phyloP scores from a whole-genome alignment of 1,140 invertebrate genomes.

The Nebria ingens region DNA sequence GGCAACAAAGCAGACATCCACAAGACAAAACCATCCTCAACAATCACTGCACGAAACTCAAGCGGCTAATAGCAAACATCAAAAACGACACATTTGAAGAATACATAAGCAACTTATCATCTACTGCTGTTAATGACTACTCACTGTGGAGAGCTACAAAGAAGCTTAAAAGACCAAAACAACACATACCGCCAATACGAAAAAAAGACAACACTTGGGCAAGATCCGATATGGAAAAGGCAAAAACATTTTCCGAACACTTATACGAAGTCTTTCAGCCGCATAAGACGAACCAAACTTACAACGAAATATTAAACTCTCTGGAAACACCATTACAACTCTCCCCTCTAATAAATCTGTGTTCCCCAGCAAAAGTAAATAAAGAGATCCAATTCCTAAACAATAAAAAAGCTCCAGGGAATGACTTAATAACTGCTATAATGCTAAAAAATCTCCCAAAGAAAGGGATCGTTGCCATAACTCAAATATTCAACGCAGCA shows the following conservation, averaged over 20 bases:
- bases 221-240: too few species aligned
- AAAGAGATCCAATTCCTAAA: not conserved
- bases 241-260: too few species aligned
- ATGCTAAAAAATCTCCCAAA: slow-evolving; percentile 17
- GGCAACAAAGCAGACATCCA: not conserved
- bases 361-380: too few species aligned
- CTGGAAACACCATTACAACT: slow-evolving; percentile 19
- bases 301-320: too few species aligned
- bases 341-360: not conserved
- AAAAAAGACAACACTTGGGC: slow-evolving; percentile 14
- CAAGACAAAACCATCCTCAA: not conserved
- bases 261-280: slow-evolving; percentile 12
- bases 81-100: slow-evolving; percentile 14
- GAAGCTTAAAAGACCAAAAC: slow-evolving; percentile 13
- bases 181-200: slow-evolving; percentile 11
- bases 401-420: slow-evolving; percentile 17
- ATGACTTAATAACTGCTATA: slow-evolving; percentile 17
- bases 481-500: slow-evolving; percentile 15
- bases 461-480: slow-evolving; percentile 15
- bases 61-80: slow-evolving; percentile 1
- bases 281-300: too few species aligned
- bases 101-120: slow-evolving; percentile 11
- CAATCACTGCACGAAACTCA: not conserved
- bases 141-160: slow-evolving; percentile 15
- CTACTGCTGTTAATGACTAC: slow-evolving; percentile 12